Evolutionary conservation across 2,888 invertebrate genomes (phyloP).

Genomic region (Teleiodes luculella): DNA sequence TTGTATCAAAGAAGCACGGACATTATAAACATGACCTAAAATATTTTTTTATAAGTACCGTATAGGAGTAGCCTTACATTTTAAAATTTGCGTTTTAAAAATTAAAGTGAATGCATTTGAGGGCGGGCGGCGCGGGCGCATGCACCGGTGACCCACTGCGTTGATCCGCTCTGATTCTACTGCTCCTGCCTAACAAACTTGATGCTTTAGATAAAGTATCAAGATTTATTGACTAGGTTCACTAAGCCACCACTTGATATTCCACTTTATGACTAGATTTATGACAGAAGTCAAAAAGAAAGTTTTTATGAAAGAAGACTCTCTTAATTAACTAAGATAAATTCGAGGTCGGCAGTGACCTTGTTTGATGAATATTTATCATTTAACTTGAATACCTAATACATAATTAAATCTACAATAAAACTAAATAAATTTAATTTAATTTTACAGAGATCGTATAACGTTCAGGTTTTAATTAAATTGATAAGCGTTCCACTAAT

Average conservation of each 20-base stretch:
- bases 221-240: neutral
- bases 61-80: neutral
- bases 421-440: no score
- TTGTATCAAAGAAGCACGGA: no score
- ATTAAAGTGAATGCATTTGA: constrained; percentile 4
- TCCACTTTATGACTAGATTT: neutral
- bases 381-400: no score
- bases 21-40: no score
- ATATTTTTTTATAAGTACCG: no score
- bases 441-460: neutral
- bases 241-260: neutral
- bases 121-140: constrained; percentile 18
- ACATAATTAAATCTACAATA: no score
- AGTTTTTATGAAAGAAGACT: no score
- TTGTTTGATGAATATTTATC: neutral
- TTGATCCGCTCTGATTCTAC: constrained; percentile 43
- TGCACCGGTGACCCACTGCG: constrained; percentile 30
- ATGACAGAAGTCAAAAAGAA: neutral
- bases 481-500: neutral
- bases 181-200: neutral
- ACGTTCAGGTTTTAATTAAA: neutral
- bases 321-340: no score
- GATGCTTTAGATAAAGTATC: constrained; percentile 2
- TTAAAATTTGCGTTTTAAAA: no score
- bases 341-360: no score